These are phyloP conservation scores for Marmota flaviventris DNA, from an alignment of 2,113 vertebrate genomes.

Conservation along the genomic window DNA sequence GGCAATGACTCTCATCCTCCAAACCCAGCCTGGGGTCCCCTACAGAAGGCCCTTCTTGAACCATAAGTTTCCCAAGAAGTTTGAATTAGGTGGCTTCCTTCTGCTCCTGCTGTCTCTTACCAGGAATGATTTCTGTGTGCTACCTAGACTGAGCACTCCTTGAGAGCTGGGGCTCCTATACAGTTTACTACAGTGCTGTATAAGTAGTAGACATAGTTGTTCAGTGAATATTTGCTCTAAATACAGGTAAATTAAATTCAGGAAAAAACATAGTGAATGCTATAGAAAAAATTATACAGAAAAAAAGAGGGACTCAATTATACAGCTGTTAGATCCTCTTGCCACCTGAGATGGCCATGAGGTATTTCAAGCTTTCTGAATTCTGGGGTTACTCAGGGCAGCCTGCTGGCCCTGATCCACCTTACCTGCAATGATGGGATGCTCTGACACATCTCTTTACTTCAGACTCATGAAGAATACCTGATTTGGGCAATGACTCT, in stretches of 20 bases:
- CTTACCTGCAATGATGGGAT: background rate
- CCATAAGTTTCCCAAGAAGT: background rate
- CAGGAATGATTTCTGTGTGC: background rate
- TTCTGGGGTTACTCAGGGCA: background rate
- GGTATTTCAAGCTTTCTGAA: background rate
- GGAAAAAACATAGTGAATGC: background rate
- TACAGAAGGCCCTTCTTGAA: background rate
- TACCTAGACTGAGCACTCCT: background rate
- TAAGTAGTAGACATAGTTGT: background rate
- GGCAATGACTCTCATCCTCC: background rate
- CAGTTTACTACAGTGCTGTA: too few relatives aligned
- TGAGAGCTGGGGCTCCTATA: background rate
- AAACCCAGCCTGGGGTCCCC: background rate
- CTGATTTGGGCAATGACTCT: background rate
- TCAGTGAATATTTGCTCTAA: background rate
- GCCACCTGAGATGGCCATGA: background rate
- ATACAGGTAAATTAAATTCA: background rate
- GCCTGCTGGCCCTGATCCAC: background rate
- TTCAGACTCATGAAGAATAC: background rate
- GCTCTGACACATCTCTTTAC: background rate
- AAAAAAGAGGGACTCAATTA: background rate
- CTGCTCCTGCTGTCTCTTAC: background rate
- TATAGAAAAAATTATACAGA: background rate
- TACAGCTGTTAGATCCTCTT: background rate
- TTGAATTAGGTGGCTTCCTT: background rate